A percentile compares a stretch with the other conserved stretches of the same genome.
Evolutionary conservation across 2,888 invertebrate species (phyloP).

Genomic region (Drosophila austrosaltans): DNA sequence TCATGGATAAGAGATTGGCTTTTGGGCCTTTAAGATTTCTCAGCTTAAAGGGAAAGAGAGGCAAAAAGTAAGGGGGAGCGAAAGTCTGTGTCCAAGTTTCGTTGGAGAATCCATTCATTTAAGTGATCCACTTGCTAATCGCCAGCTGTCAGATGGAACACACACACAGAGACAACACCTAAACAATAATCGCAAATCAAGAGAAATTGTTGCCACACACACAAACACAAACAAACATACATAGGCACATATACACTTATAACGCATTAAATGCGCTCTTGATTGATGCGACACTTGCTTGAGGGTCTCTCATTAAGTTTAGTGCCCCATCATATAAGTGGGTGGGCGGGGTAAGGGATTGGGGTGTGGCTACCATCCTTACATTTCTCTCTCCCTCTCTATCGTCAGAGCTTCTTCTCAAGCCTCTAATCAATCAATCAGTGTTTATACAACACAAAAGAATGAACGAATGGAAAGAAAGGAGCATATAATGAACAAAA

Average conservation of each 20-base stretch:
- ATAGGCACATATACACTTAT: conserved; percentile 23
- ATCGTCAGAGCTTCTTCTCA: conserved; percentile 20
- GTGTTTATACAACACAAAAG: conserved; percentile 63
- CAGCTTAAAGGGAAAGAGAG: conserved; percentile 21
- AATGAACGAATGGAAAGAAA: conserved; percentile 29
- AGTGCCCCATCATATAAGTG: conserved; percentile 45
- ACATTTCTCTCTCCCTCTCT: neutral
- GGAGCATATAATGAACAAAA: conserved; percentile 61
- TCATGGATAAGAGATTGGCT: conserved; percentile 22
- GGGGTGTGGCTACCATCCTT: neutral
- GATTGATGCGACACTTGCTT: conserved; percentile 77
- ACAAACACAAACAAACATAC: too few relatives aligned
- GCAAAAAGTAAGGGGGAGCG: neutral
- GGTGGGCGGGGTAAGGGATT: neutral
- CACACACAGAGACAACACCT: conserved; percentile 45
- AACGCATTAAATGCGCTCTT: conserved; percentile 73
- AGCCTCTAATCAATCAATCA: conserved; percentile 80
- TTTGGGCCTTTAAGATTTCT: conserved; percentile 18
- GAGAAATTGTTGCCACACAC: conserved; percentile 60
- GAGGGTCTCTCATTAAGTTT: conserved; percentile 75
- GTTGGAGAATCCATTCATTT: conserved; percentile 60
- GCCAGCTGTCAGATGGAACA: conserved; percentile 62
- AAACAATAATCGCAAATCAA: conserved; percentile 75
- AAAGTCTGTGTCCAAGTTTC: conserved; percentile 22
- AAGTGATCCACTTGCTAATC: conserved; percentile 71